Percentiles rank a stretch among this genome's conserved stretches.
phyloP scores from a whole-genome alignment of 2,113 vertebrate species.

The Struthidea cinerea region DNA sequence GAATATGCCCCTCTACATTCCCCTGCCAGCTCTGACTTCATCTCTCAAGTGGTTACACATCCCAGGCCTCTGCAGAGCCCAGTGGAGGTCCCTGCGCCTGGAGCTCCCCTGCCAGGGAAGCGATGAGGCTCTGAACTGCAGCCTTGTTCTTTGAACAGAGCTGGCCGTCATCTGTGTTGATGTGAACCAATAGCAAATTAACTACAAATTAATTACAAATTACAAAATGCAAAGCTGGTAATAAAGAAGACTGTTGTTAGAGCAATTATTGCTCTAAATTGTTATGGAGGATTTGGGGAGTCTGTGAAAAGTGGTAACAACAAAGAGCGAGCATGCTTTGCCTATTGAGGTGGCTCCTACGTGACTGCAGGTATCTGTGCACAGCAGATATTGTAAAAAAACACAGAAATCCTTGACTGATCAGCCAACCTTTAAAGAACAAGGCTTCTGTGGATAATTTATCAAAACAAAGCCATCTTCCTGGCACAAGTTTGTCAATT shows the following conservation, averaged over 20 bases:
- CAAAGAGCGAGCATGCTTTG: background rate
- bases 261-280: background rate
- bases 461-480: conserved; percentile 4
- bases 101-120: background rate
- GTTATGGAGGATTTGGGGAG: background rate
- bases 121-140: background rate
- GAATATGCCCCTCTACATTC: background rate
- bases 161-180: accelerated
- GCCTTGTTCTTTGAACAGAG: background rate
- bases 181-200: background rate
- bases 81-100: background rate
- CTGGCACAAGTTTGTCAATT: background rate
- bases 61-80: background rate
- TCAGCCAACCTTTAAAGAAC: background rate
- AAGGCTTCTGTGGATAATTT: background rate
- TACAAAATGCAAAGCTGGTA: background rate
- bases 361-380: background rate
- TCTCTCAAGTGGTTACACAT: background rate
- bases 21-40: background rate
- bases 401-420: background rate
- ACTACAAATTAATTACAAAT: background rate
- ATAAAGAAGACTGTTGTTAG: background rate
- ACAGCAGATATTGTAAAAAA: background rate
- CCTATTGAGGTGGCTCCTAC: background rate
- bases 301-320: background rate